phyloP scores from a whole-genome alignment of 1,140 invertebrate species.

The Rhynchophorus ferrugineus region DNA sequence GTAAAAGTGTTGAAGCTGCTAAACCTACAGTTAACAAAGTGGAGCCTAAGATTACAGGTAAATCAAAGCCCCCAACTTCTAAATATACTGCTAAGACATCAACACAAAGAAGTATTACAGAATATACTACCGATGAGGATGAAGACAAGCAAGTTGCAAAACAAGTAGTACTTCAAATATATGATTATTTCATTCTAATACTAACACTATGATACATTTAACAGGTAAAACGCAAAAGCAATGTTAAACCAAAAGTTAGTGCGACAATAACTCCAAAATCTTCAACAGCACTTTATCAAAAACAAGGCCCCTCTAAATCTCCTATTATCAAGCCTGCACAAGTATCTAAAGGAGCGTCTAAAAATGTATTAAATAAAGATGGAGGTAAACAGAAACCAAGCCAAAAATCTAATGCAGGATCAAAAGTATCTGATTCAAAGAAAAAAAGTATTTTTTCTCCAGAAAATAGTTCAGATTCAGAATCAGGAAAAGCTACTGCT shows the following conservation, averaged over 20 bases:
- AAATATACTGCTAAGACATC: constrained; percentile 38
- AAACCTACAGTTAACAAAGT: constrained; percentile 29
- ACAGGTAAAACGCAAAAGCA: constrained; percentile 19
- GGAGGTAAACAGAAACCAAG: constrained; percentile 15
- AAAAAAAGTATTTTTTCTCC: constrained; percentile 78
- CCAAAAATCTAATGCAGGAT: constrained; percentile 16
- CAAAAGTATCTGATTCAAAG: constrained; percentile 44
- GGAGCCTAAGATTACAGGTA: constrained; percentile 17
- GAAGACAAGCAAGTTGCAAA: constrained; percentile 41
- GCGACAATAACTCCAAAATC: constrained; percentile 49
- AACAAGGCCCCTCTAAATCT: constrained; percentile 6
- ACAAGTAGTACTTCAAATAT: constrained; percentile 31
- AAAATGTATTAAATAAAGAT: constrained; percentile 18
- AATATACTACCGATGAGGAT: constrained; percentile 49
- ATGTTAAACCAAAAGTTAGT: constrained; percentile 36
- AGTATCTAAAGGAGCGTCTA: constrained; percentile 6
- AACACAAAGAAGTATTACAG: constrained; percentile 18
- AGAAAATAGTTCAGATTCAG: constrained; percentile 69
- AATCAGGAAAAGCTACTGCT: constrained; percentile 33
- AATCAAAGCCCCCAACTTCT: constrained; percentile 38
- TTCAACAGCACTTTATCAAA: constrained; percentile 42
- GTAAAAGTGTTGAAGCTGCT: constrained; percentile 39
- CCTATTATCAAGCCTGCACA: constrained; percentile 5
- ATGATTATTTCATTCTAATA: not conserved
- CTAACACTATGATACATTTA: not conserved